Conservation (phyloP, 2,113 vertebrate genomes). For the Hystrix cristata region DNA sequence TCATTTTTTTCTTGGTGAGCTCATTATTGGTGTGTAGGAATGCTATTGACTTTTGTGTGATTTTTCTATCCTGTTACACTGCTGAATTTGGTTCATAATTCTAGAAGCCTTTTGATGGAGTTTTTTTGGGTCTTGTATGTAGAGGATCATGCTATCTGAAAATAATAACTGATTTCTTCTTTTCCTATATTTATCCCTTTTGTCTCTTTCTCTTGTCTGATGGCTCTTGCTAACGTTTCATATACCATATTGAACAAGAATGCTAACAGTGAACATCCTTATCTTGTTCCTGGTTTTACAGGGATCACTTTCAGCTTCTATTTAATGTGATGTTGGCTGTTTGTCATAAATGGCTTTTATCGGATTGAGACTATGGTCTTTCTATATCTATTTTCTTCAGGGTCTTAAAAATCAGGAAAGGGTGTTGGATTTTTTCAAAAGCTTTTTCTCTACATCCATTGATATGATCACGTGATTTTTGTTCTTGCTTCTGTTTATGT, state of each 20-base stretch:
- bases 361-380: neutral
- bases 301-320: neutral
- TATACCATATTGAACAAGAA: neutral
- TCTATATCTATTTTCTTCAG: neutral
- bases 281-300: neutral
- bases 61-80: neutral
- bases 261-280: neutral
- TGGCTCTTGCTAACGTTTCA: neutral
- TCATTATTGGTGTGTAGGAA: neutral
- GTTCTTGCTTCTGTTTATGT: neutral
- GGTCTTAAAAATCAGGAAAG: neutral
- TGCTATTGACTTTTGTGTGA: neutral
- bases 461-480: neutral
- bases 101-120: neutral
- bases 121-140: neutral
- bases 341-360: neutral
- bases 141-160: neutral
- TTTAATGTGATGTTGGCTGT: neutral
- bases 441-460: neutral
- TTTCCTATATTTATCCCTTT: neutral
- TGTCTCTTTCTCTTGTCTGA: neutral
- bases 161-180: neutral
- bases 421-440: neutral
- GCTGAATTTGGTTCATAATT: neutral
- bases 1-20: neutral